A percentile compares a stretch with the other conserved stretches of the same genome.
Conservation (phyloP, 2,113 vertebrate species). For the Phainopepla nitens region DNA sequence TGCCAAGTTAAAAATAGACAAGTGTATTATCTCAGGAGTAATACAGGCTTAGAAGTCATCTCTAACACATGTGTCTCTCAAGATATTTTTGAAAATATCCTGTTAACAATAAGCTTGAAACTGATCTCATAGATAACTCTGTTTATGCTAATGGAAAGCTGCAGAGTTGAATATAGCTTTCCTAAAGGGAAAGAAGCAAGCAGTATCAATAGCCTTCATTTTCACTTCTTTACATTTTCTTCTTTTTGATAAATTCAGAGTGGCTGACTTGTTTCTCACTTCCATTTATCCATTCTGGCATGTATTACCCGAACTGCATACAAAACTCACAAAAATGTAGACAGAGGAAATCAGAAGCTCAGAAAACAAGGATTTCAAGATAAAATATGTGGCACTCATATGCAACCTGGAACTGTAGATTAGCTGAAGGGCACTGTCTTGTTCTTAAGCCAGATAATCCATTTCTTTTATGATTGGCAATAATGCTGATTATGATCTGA, state of each 20-base stretch:
- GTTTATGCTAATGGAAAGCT: background rate
- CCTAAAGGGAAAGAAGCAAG: background rate
- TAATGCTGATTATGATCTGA: conserved; percentile 9
- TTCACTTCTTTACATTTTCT: background rate
- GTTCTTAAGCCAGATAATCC: background rate
- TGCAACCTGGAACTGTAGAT: background rate
- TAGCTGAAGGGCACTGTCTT: background rate
- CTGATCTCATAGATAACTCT: background rate
- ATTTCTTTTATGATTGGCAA: background rate
- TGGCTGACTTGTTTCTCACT: background rate
- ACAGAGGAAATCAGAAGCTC: background rate
- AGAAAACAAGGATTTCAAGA: background rate
- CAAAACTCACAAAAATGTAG: background rate
- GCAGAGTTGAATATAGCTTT: background rate
- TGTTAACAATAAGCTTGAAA: background rate
- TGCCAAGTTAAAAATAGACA: background rate
- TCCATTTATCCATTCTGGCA: background rate
- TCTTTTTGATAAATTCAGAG: background rate
- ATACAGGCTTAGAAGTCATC: background rate
- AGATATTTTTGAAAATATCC: background rate
- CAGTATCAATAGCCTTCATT: background rate
- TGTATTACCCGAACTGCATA: background rate
- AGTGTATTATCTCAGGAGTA: background rate
- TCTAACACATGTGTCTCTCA: background rate
- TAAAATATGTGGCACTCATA: background rate